Conservation (phyloP, 1,140 invertebrate species). For the Bombus superbus region DNA sequence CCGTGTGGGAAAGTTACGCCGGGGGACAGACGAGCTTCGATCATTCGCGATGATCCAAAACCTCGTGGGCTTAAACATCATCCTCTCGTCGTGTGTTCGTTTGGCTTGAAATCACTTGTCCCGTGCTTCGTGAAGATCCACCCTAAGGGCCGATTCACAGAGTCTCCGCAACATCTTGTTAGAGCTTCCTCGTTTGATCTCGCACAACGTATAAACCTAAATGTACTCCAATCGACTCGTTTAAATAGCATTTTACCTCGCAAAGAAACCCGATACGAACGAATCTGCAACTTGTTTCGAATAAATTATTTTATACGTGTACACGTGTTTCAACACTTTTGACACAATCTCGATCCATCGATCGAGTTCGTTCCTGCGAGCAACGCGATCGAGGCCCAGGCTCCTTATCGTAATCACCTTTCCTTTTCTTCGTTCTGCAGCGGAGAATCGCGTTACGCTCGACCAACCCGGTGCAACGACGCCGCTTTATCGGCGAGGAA, state of each 20-base stretch:
- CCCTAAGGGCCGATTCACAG: constrained; percentile 56
- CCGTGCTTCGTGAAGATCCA: constrained; percentile 46
- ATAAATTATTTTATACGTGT: neutral
- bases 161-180: neutral
- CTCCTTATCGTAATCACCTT: constrained; percentile 25
- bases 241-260: neutral
- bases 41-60: constrained; percentile 54
- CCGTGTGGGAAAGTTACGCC: neutral
- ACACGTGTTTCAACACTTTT: neutral
- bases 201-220: neutral
- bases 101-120: constrained; percentile 55
- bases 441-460: constrained; percentile 45
- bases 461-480: constrained; percentile 15
- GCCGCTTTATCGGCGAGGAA: constrained; percentile 45
- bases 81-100: constrained; percentile 49
- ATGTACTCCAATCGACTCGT: neutral
- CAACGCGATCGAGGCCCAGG: neutral
- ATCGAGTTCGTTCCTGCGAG: neutral
- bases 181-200: neutral
- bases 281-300: neutral
- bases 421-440: constrained; percentile 43
- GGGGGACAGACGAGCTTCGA: constrained; percentile 45
- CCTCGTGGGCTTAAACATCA: constrained; percentile 51
- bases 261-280: neutral
- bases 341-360: neutral